Evolutionary conservation across 2,113 vertebrate genomes (phyloP), one percentile per base, ranked within the genome.

Genomic region (Gopherus evgoodei): DNA sequence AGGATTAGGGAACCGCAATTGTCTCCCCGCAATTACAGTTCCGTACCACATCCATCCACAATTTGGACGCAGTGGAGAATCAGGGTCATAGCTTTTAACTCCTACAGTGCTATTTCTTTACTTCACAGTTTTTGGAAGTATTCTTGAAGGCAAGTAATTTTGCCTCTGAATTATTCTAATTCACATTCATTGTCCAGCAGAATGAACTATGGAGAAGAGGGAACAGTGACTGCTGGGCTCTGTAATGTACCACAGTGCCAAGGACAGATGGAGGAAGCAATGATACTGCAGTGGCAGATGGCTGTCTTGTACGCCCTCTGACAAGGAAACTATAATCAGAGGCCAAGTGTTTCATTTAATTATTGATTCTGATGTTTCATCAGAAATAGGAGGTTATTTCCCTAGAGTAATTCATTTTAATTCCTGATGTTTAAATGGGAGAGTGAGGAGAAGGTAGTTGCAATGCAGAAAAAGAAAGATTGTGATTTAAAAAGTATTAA

Each of bases 231-330:
- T 8, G 27, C 80, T 91, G 82, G 29, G 24, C 93, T 87, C n/a
- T 91, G 53, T 81, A 42, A 27, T 84, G 1, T 16, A 93, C n/a
- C 9, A 8, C 14, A 3, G 35, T 85, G 86, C 81, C 84, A 80
- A 72, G 80, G 86, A 89, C 88, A 93, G 69, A 93, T 93, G 90
- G 76, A 72, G 86, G 44, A 87, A 35, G 75, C 86, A 91, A 4
- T n/a, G 57, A 69, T 80, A 4, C 84, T 75, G 83, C 56, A 87
- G 81, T 59, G 76, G 59, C 86, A 94, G 82, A 83, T 87, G 90
- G 38, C n/a, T 86, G 7, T 87, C 54, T 85, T 84, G 11, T 38
- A 76, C 1, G 19, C 80, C 80, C 42, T 93, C 42, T 94, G 93
- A 90, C 84, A 87, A 86, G 93, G 76, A 93, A 83, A 52, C 47